phyloP scores from a whole-genome alignment of 2,888 invertebrate genomes.

The Pocota personata region DNA sequence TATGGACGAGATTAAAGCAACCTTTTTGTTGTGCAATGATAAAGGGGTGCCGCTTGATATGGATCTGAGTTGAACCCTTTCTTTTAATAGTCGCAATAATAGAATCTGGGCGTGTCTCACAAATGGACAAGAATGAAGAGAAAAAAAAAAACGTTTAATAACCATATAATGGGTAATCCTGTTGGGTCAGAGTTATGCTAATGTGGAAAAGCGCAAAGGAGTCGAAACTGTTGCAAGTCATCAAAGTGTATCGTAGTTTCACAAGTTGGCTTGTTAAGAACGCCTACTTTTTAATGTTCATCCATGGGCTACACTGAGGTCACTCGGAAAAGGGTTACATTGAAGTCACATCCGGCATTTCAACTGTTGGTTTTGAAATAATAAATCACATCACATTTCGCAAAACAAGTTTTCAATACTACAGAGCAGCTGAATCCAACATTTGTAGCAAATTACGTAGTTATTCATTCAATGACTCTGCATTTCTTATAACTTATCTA shows the following conservation, averaged over 20 bases:
- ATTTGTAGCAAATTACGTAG: not conserved
- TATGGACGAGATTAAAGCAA: slow-evolving; percentile 54
- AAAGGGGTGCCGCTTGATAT: slow-evolving; percentile 60
- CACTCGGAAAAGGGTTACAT: slow-evolving; percentile 55
- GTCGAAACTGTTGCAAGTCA: slow-evolving; percentile 66
- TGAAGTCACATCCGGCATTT: slow-evolving; percentile 52
- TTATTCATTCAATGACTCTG: not conserved
- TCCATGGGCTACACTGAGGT: slow-evolving; percentile 40
- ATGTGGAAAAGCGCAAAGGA: slow-evolving; percentile 67
- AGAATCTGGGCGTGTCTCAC: slow-evolving; percentile 66
- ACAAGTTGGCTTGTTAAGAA: slow-evolving; percentile 34
- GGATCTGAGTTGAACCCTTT: slow-evolving; percentile 57
- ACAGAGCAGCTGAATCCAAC: slow-evolving; percentile 41
- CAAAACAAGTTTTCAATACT: slow-evolving; percentile 56
- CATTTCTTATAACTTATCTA: no score
- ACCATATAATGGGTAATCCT: slow-evolving; percentile 60
- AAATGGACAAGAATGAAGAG: slow-evolving; percentile 68
- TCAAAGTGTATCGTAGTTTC: slow-evolving; percentile 32
- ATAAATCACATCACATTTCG: slow-evolving; percentile 51
- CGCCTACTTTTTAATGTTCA: slow-evolving; percentile 62
- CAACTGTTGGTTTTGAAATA: slow-evolving; percentile 12
- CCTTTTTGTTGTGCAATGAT: slow-evolving; percentile 16
- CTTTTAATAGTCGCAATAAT: slow-evolving; percentile 64
- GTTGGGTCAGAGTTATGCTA: slow-evolving; percentile 70
- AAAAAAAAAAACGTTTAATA: slow-evolving; percentile 43